Conservation (phyloP, 53 echinoderm and acorn worm species). For the Echinarachnius parma region DNA sequence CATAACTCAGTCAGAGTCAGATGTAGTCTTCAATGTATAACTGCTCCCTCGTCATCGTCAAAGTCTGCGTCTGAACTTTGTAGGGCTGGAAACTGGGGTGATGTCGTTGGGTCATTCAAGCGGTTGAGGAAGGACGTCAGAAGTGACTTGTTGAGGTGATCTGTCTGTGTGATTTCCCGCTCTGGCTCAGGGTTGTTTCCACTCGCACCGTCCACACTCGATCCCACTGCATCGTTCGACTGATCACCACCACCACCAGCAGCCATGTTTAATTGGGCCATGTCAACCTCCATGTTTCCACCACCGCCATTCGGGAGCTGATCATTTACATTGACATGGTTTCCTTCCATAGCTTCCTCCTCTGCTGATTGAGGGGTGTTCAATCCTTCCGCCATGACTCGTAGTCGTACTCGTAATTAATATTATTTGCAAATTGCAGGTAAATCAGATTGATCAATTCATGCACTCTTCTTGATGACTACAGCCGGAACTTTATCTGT, state of each 20-base stretch:
- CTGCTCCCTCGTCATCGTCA: conserved; percentile 7
- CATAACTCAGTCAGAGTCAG: background rate
- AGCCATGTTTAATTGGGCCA: background rate
- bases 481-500: too few relatives aligned
- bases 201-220: background rate
- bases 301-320: conserved; percentile 11
- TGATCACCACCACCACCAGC: background rate
- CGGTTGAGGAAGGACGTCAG: conserved; percentile 77
- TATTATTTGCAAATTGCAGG: too few relatives aligned
- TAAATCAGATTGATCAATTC: too few relatives aligned
- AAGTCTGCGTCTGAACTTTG: conserved; percentile 40
- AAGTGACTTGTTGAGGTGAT: conserved; percentile 79
- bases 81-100: conserved; percentile 45
- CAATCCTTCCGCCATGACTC: conserved; percentile 33
- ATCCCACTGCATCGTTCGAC: background rate
- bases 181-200: background rate
- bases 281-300: conserved; percentile 20
- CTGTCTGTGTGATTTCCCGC: conserved; percentile 70
- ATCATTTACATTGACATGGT: too few relatives aligned
- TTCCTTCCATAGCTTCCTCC: conserved; percentile 4
- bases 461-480: too few relatives aligned
- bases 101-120: conserved; percentile 66
- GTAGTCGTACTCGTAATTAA: too few relatives aligned
- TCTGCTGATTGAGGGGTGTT: conserved; percentile 37
- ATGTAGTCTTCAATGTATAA: background rate